phyloP scores from a whole-genome alignment of 2,113 vertebrate species.

The Onychostruthus taczanowskii region DNA sequence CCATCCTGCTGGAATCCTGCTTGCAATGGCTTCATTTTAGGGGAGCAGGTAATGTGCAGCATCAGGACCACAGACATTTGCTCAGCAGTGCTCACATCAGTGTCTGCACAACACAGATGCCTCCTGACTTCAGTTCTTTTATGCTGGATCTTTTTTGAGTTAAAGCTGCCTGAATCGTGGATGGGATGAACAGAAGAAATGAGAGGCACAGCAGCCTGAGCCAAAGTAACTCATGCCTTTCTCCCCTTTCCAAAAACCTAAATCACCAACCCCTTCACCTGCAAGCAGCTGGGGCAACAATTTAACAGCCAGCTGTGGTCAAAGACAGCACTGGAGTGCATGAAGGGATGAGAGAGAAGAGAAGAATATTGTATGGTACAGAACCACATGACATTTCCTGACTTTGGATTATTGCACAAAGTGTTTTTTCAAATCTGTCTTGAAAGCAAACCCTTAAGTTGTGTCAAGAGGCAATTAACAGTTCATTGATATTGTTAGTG shows the following conservation, averaged over 20 bases:
- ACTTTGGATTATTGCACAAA: neutral
- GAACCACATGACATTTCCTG: neutral
- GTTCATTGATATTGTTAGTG: neutral
- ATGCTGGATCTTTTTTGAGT: neutral
- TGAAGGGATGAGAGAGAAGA: neutral
- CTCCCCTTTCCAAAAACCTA: neutral
- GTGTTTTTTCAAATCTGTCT: neutral
- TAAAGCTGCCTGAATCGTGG: neutral
- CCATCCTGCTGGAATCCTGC: neutral
- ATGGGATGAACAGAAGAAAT: neutral
- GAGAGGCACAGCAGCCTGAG: neutral
- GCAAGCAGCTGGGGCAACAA: neutral
- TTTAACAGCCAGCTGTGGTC: neutral
- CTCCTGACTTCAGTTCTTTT: neutral
- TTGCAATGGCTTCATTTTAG: neutral
- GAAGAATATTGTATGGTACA: neutral
- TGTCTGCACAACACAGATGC: neutral
- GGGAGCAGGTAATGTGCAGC: neutral
- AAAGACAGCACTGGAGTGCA: neutral
- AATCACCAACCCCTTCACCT: rapidly evolving
- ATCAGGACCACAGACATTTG: neutral
- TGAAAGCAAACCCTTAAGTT: neutral
- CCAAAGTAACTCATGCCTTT: neutral
- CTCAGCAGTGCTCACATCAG: neutral
- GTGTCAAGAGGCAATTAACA: neutral